phyloP scores from a whole-genome alignment of 1,140 invertebrate species.

The Nilaparvata lugens region DNA sequence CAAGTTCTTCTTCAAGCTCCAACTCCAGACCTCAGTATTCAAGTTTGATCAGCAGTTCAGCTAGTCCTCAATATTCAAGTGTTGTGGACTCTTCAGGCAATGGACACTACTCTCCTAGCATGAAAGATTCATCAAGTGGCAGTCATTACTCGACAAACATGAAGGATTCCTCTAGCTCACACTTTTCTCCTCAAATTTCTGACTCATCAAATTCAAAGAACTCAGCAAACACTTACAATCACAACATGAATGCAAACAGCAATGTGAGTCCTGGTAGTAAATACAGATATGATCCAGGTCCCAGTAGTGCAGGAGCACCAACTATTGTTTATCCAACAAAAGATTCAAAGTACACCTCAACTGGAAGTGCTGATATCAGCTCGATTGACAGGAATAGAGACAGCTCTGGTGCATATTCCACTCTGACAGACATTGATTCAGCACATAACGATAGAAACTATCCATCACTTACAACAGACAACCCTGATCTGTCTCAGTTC shows the following conservation, averaged over 20 bases:
- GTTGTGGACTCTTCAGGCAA: too few species aligned
- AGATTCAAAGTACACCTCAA: neutral
- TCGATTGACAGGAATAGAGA: neutral
- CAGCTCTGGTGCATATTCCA: constrained; percentile 4
- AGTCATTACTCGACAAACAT: too few species aligned
- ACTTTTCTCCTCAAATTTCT: too few species aligned
- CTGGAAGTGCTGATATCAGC: neutral
- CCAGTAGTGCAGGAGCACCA: neutral
- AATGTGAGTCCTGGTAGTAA: neutral
- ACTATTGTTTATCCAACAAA: neutral
- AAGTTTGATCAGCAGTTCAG: neutral
- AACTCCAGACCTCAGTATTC: neutral
- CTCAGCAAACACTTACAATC: constrained; percentile 32
- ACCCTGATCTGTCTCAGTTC: neutral
- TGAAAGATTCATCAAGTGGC: too few species aligned
- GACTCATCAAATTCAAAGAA: constrained; percentile 15
- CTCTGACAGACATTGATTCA: constrained; percentile 13
- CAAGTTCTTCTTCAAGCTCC: neutral
- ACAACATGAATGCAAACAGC: constrained; percentile 24
- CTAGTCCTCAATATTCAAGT: too few species aligned
- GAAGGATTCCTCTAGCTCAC: too few species aligned
- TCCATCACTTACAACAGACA: neutral
- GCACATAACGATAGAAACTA: neutral
- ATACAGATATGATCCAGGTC: neutral
- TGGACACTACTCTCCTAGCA: too few species aligned